Percentiles rank a stretch among this genome's conserved stretches.
Evolutionary conservation across 2,888 invertebrate species (phyloP).

Genomic region (Lymantria monacha): DNA sequence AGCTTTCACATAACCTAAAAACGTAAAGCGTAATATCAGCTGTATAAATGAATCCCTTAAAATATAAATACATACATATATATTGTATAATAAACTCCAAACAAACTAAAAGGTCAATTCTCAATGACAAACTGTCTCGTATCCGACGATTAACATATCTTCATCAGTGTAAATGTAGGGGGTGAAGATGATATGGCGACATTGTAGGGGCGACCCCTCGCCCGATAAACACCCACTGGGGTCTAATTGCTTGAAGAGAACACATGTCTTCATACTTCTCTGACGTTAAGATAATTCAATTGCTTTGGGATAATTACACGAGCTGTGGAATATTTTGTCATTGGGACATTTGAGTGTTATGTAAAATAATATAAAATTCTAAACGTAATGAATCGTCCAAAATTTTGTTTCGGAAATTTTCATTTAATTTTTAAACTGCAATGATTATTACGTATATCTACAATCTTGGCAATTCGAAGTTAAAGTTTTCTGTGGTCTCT

Average conservation of each 20-base stretch:
- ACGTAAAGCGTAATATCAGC: no score
- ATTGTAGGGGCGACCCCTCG: conserved; percentile 46
- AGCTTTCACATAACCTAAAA: no score
- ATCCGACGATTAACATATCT: conserved; percentile 69
- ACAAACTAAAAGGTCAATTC: conserved; percentile 40
- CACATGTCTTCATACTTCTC: conserved; percentile 68
- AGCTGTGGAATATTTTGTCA: conserved; percentile 11
- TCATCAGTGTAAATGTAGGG: conserved; percentile 66
- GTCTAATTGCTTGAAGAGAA: conserved; percentile 65
- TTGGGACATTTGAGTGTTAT: neutral
- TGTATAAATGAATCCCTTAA: no score
- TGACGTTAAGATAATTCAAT: conserved; percentile 74
- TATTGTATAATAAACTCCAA: conserved; percentile 4
- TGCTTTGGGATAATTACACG: conserved; percentile 63
- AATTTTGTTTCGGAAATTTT: no score
- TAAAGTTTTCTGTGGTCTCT: no score
- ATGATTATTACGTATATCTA: no score
- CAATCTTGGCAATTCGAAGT: no score
- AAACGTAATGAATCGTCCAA: no score
- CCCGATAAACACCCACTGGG: conserved; percentile 24
- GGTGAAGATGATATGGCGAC: conserved; percentile 76
- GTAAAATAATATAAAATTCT: neutral
- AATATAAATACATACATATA: neutral
- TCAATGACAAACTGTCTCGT: conserved; percentile 51
- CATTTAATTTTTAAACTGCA: no score